phyloP scores from a whole-genome alignment of 1,140 invertebrate species.

The Orius laevigatus region DNA sequence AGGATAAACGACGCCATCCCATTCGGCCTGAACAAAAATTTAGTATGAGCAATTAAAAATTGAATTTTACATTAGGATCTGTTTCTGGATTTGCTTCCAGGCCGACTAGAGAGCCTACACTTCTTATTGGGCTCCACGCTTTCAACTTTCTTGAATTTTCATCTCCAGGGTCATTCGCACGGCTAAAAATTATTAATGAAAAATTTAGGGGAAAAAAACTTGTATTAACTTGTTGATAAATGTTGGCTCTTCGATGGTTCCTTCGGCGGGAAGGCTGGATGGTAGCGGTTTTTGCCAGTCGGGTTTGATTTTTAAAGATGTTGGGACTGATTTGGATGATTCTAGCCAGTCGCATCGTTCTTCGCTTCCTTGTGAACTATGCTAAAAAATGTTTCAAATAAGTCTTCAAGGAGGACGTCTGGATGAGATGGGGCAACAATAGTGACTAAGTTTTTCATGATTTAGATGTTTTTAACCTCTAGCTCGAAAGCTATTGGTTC shows the following conservation, averaged over 20 bases:
- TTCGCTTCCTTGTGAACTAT: slow-evolving; percentile 2
- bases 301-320: slow-evolving; percentile 28
- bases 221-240: slow-evolving; percentile 11
- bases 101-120: slow-evolving; percentile 60
- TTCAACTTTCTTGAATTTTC: slow-evolving; percentile 24
- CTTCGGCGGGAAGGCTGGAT: slow-evolving; percentile 15
- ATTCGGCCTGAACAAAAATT: slow-evolving; percentile 8
- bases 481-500: too few species aligned
- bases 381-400: too few species aligned
- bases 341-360: slow-evolving; percentile 31
- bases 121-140: slow-evolving; percentile 66
- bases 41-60: background rate
- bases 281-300: slow-evolving; percentile 13
- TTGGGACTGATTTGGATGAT: slow-evolving; percentile 40
- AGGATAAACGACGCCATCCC: slow-evolving; percentile 42
- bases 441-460: too few species aligned
- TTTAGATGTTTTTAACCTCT: too few species aligned
- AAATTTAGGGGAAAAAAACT: background rate
- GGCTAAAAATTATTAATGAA: background rate
- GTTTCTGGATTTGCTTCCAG: slow-evolving; percentile 64
- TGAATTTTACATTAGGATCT: slow-evolving; percentile 33
- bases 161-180: background rate
- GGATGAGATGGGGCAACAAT: too few species aligned
- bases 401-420: too few species aligned
- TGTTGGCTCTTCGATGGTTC: slow-evolving; percentile 17